Conservation (phyloP, 2,888 invertebrate species). For the Antitype chi region DNA sequence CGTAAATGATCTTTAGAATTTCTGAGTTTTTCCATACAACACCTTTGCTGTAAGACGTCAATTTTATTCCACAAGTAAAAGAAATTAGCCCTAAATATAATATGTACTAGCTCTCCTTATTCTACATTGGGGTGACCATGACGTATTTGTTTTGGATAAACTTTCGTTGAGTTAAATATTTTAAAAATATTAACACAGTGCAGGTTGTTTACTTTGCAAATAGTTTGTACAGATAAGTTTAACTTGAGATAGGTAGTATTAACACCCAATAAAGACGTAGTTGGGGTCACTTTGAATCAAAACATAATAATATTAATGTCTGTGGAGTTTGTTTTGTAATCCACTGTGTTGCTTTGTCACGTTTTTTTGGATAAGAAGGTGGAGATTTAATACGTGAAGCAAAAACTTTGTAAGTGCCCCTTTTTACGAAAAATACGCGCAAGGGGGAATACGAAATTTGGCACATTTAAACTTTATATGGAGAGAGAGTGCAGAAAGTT, state of each 20-base stretch:
- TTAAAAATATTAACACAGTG: background rate
- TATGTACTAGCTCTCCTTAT: background rate
- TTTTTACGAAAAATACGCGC: too few species aligned
- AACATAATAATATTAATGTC: conserved; percentile 40
- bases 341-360: background rate
- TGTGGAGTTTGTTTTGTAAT: conserved; percentile 29
- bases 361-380: conserved; percentile 27
- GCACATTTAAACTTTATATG: too few species aligned
- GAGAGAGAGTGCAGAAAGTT: too few species aligned
- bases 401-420: background rate
- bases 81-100: background rate
- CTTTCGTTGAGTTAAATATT: background rate
- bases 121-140: conserved; percentile 11
- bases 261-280: background rate
- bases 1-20: too few species aligned
- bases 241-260: conserved; percentile 30
- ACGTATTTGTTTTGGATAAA: background rate
- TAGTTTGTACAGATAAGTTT: conserved; percentile 19
- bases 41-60: background rate
- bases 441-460: too few species aligned
- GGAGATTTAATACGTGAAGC: too few species aligned
- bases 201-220: conserved; percentile 11
- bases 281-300: conserved; percentile 41
- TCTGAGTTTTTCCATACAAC: too few species aligned
- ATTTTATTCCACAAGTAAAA: background rate